These are phyloP conservation scores for Lepus timidus DNA, from an alignment of 2,113 vertebrate genomes.

Conservation along the genomic window DNA sequence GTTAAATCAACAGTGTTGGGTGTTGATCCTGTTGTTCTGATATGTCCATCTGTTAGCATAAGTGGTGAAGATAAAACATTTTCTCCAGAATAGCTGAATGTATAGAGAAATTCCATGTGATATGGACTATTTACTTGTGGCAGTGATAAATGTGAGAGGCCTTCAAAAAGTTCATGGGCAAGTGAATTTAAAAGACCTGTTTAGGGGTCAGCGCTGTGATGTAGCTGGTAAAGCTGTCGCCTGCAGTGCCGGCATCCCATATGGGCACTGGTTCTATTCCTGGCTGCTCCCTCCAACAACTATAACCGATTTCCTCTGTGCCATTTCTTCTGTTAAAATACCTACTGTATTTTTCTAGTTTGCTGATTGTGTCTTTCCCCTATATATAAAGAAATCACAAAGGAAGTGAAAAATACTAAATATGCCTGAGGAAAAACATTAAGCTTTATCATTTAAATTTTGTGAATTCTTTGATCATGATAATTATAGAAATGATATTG, in stretches of 20 bases:
- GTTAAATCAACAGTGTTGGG: not conserved
- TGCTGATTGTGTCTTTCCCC: not conserved
- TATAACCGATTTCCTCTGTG: not conserved
- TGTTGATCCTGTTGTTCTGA: not conserved
- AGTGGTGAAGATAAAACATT: not conserved
- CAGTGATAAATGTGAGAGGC: not conserved
- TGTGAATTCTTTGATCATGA: not conserved
- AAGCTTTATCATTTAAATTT: not conserved
- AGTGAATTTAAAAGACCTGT: too few species aligned
- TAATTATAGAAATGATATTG: not conserved
- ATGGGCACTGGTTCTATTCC: too few species aligned
- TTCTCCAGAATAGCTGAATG: not conserved
- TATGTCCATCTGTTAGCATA: not conserved
- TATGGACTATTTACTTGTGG: not conserved
- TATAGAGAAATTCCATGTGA: not conserved
- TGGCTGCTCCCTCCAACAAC: too few species aligned
- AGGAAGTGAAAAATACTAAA: not conserved
- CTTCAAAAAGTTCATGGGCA: too few species aligned
- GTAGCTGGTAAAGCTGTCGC: not conserved
- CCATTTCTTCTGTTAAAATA: slow-evolving; percentile 2
- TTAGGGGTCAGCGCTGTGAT: not conserved
- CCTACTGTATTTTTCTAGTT: not conserved
- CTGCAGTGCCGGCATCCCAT: too few species aligned
- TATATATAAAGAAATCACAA: not conserved
- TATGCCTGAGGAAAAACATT: not conserved